Base-by-base conservation (phyloP, 2,888 invertebrate genomes). In the Syrphus vitripennis region DNA sequence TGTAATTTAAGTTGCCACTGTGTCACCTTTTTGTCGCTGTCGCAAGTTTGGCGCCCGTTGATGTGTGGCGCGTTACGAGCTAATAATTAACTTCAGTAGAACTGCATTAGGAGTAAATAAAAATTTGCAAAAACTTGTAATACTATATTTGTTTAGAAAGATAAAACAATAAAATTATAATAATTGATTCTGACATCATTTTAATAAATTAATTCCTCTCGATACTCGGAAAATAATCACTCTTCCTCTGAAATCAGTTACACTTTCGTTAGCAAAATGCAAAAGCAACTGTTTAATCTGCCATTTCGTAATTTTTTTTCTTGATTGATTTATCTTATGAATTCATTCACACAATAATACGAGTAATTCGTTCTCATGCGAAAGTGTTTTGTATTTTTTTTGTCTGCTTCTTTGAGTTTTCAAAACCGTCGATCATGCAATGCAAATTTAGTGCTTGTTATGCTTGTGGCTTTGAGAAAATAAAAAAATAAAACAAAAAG, bases 371-470 rank as follows among this genome's bases (percentile, higher is more conserved):
- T 48, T 45, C 14, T 48, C 31, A 45, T 31, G 65, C 48, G 65
- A 65, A 65, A 65, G 65, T 65, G 14, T 48, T 65, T 57, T 57
- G 14, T 1, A 0, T 12, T 21, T 19, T 10, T 12, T 12, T 14
- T 16, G 19, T 45, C 16, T 37, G 12, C 37, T 59, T 21, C 37
- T 59, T 61, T 61, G 59, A 24, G 24, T 24, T 24, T 65, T 48
- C 4, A 21, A 45, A 29, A 21, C 7, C 19, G 3, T 65, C 12
- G 9, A 65, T 31, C 65, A 48, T 65, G 65, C 65, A 21, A 65
- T 65, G 65, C 65, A 65, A 65, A 65, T 65, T 65, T 34, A 37
- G 4, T 29, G 50, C 12, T 12, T 48, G 65, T 42, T 42, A 42
- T 63, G 63, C 63, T 63, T 26, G 40, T 26, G 63, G 12, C 4